Evolutionary conservation across 1,140 invertebrate genomes (phyloP).

Genomic region (Drosophila truncata): DNA sequence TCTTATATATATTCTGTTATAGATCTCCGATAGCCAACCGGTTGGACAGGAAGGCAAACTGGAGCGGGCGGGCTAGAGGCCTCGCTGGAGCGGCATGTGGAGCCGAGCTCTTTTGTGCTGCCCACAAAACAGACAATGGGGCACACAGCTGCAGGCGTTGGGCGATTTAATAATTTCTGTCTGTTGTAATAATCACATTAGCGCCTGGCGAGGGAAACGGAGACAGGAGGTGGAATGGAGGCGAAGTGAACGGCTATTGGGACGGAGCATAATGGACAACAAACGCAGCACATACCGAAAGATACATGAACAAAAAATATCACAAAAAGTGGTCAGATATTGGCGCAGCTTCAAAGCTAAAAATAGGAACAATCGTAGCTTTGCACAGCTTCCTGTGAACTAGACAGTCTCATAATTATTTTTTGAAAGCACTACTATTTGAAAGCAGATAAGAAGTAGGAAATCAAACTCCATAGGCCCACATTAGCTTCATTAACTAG

Average conservation of each 20-base stretch:
- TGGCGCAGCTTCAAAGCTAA: not conserved
- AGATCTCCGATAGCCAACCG: constrained; percentile 74
- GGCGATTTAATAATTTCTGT: constrained; percentile 44
- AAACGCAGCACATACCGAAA: constrained; percentile 2
- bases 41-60: constrained; percentile 63
- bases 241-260: constrained; percentile 46
- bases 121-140: constrained; percentile 51
- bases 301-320: constrained; percentile 7
- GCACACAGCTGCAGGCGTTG: constrained; percentile 54
- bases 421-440: too few relatives aligned
- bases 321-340: not conserved
- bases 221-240: not conserved
- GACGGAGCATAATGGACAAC: constrained; percentile 17
- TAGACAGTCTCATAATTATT: too few relatives aligned
- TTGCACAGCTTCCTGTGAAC: too few relatives aligned
- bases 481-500: not conserved
- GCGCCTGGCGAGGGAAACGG: constrained; percentile 3
- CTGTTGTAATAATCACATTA: constrained; percentile 62
- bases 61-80: constrained; percentile 47
- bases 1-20: constrained; percentile 36
- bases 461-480: not conserved
- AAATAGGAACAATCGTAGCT: not conserved
- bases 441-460: not conserved
- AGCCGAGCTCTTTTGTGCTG: constrained; percentile 23
- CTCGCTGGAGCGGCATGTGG: constrained; percentile 39